A percentile compares a stretch with the other conserved stretches of the same genome.
These are phyloP conservation scores for Acrocera orbiculus DNA, from an alignment of 2,888 invertebrate genomes.

Conservation along the genomic window DNA sequence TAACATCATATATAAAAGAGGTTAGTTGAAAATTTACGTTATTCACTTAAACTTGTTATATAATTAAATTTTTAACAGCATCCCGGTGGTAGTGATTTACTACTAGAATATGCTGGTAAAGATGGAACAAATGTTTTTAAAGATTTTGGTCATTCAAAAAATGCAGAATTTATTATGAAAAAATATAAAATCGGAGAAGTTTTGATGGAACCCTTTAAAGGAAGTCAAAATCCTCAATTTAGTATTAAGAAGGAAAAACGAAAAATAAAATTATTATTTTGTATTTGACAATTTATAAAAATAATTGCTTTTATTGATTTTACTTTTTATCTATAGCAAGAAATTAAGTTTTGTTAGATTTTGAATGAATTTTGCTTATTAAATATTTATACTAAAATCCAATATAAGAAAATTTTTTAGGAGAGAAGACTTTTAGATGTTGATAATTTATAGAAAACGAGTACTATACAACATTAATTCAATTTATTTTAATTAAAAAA, in stretches of 20 bases:
- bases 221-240: neutral
- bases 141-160: conserved; percentile 46
- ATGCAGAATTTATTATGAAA: conserved; percentile 40
- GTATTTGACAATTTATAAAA: conserved; percentile 12
- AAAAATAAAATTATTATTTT: conserved; percentile 12
- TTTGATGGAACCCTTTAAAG: conserved; percentile 10
- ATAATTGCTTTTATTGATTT: too few species aligned
- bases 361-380: too few species aligned
- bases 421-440: too few species aligned
- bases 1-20: conserved; percentile 42
- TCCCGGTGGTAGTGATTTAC: conserved; percentile 46
- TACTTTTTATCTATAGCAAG: too few species aligned
- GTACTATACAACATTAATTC: too few species aligned
- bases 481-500: too few species aligned
- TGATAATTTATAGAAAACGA: too few species aligned
- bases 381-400: too few species aligned
- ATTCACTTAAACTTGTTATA: neutral
- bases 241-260: conserved; percentile 11
- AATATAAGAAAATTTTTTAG: too few species aligned
- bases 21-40: conserved; percentile 25
- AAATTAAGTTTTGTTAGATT: too few species aligned
- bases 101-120: conserved; percentile 46
- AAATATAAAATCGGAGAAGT: conserved; percentile 49
- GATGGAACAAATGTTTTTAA: conserved; percentile 49
- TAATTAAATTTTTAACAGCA: conserved; percentile 34